Base-by-base conservation (phyloP, 2,113 vertebrate genomes). In the Actenoides hombroni region DNA sequence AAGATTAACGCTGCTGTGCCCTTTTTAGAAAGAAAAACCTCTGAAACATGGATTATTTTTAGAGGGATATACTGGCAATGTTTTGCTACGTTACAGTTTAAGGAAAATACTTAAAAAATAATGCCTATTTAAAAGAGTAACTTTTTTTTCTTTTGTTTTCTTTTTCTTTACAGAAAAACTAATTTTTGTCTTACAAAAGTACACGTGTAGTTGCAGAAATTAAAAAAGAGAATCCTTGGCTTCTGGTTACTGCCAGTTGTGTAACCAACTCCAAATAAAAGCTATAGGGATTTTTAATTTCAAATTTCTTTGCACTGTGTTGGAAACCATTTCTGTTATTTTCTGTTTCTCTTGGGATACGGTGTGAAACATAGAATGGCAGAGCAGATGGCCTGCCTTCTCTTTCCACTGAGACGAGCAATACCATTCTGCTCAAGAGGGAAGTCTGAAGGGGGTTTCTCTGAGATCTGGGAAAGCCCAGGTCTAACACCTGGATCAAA, bases 11-110 rank as follows among this genome's bases (percentile, higher is more conserved):
- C 74, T 69, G 73, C 64, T 53, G 11, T 79, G 42, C 79, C 71
- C 26, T 17, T 89, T 94, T 91, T 91, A 84, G 92, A 87, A 94
- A 83, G 31, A 59, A 94, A 76, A 93, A 49, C 54, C 91, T 76
- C 70, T 85, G 64, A 80, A 92, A 86, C 68, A 40, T 9, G 54
- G 76, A 80, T 86, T 92, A 96, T 82, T 94, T 94, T 80, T 75
- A 81, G 80, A 74, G 10, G 44, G 25, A 18, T 61, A 73, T n/a
- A n/a, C 46, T 64, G 35, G 75, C 57, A 75, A 40, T 92, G 28
- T 53, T 77, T 90, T 54, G 16, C 65, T 84, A 48, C 48, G 44
- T 31, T 31, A 60, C 25, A 51, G 25, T 3, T 67, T 82, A 89
- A 67, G 28, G 65, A 21, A 89, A 95, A 88, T 56, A 71, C 51